phyloP scores from a whole-genome alignment of 2,797 vertebrate genomes.

The Novumbra hubbsi region DNA sequence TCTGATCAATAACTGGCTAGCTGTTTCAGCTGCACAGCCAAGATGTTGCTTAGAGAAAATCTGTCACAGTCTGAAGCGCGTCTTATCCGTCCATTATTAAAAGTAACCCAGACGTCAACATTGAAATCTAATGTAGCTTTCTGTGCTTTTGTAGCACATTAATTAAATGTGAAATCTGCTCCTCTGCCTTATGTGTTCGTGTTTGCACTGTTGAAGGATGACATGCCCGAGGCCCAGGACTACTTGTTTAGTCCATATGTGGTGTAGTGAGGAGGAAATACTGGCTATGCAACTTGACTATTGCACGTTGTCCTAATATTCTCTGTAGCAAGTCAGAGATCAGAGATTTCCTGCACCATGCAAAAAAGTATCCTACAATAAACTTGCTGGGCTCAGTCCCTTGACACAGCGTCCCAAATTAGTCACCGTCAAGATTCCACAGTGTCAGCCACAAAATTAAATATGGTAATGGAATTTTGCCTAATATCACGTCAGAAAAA shows the following conservation, averaged over 20 bases:
- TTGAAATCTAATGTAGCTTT: constrained; percentile 11
- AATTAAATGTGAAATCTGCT: no score
- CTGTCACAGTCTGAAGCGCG: no score
- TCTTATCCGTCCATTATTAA: no score
- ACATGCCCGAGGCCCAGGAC: no score
- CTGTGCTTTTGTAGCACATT: background rate
- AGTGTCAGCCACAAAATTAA: constrained; percentile 35
- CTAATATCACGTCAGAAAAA: background rate
- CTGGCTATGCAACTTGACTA: no score
- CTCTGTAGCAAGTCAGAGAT: background rate
- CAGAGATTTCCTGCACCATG: background rate
- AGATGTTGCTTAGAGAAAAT: no score
- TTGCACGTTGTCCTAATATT: background rate
- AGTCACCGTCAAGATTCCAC: constrained; percentile 19
- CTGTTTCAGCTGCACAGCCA: no score
- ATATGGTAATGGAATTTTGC: constrained; percentile 24
- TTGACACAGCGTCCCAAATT: constrained; percentile 5
- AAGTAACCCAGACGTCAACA: background rate
- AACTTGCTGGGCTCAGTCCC: background rate
- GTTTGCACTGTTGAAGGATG: no score
- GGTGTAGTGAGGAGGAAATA: no score
- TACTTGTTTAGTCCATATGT: no score
- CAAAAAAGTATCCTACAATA: background rate
- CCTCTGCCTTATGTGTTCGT: no score
- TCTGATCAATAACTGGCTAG: no score